These are phyloP conservation scores for Gasterosteus aculeatus DNA, from an alignment of 2,113 vertebrate genomes.

Conservation along the genomic window DNA sequence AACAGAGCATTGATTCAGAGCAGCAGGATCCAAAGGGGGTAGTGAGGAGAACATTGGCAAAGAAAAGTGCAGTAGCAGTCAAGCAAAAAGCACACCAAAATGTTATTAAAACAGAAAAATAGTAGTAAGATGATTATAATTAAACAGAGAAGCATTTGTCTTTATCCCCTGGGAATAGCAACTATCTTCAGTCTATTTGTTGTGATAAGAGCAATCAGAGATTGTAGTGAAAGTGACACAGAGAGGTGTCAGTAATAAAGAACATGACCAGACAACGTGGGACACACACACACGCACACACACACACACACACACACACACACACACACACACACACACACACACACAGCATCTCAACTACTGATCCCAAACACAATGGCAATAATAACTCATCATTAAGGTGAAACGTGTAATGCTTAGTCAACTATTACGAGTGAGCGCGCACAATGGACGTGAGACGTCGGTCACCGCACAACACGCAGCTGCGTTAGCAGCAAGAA, in stretches of 20 bases:
- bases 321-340: not conserved
- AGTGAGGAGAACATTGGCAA: not conserved
- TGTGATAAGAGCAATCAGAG: not conserved
- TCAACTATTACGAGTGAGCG: not conserved
- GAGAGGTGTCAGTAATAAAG: not conserved
- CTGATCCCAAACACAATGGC: not conserved
- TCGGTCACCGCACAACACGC: constrained; percentile 4
- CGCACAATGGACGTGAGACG: not conserved
- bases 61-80: not conserved
- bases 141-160: not conserved
- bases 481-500: not conserved
- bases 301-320: too few relatives aligned
- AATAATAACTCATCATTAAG: not conserved
- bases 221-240: constrained; percentile 40
- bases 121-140: not conserved
- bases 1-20: constrained; percentile 76
- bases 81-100: constrained; percentile 18
- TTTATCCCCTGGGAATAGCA: not conserved
- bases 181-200: not conserved
- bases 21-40: constrained; percentile 16
- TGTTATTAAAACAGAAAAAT: constrained; percentile 22
- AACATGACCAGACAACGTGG: not conserved
- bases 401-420: too few relatives aligned
- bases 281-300: not conserved
- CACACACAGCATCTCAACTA: not conserved